Evolutionary conservation across 1,140 invertebrate species (phyloP).

Genomic region (Orchestia grillus): DNA sequence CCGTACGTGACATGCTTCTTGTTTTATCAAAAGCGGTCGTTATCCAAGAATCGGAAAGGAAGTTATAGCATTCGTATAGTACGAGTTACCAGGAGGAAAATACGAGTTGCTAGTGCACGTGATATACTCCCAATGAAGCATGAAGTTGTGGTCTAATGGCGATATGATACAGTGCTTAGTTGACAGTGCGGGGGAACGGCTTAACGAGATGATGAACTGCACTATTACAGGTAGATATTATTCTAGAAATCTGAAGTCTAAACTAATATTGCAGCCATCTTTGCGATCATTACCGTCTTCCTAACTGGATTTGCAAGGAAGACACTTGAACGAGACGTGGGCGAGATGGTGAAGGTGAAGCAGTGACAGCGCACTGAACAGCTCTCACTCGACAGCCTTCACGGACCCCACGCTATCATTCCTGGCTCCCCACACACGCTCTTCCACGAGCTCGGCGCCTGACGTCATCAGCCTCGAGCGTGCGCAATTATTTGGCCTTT

Average conservation of each 20-base stretch:
- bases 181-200: too few relatives aligned
- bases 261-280: background rate
- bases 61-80: too few relatives aligned
- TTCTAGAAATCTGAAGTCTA: background rate
- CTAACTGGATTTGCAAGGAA: background rate
- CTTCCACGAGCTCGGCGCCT: background rate
- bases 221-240: too few relatives aligned
- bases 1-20: background rate
- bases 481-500: background rate
- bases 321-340: background rate
- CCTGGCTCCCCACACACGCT: background rate
- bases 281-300: background rate
- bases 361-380: background rate
- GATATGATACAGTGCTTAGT: too few relatives aligned
- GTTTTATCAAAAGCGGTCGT: background rate
- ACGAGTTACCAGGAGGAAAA: too few relatives aligned
- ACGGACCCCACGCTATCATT: background rate
- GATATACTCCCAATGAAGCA: too few relatives aligned
- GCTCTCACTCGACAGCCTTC: conserved; percentile 40
- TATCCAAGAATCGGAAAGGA: background rate
- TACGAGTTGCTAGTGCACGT: too few relatives aligned
- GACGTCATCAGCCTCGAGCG: background rate
- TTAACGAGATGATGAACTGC: too few relatives aligned
- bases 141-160: too few relatives aligned
- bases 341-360: background rate